Evolutionary conservation across 2,113 vertebrate genomes (phyloP), one percentile per base, ranked within the genome.

Genomic region (Nycticryphes semicollaris): DNA sequence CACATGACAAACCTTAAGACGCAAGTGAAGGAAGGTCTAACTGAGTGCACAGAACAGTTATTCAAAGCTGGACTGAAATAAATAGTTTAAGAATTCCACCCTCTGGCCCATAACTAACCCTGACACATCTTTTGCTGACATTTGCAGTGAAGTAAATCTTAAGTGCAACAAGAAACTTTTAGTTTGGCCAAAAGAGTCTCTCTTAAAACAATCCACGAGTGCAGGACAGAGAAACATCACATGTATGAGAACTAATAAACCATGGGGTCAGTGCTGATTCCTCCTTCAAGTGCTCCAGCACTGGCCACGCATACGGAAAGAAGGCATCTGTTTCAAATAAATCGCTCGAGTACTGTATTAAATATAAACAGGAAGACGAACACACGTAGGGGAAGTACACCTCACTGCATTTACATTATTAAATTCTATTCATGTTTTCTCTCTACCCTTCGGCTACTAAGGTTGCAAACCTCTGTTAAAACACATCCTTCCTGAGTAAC

Each of bases 301-400:
- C 62, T 5, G n/a, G 98, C 54, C 96, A 68, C 28, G 77, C 97
- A 96, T 51, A 88, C 64, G 95, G 96, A 98, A 97, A 97, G 94
- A 82, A 50, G 50, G 88, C 92, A 96, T 97, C 96, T 98, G 98
- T 97, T 97, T 96, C 82, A 91, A 93, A 94, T 94, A 96, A 96
- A 87, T 66, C 7, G 24, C 62, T 31, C 13, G 1, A 94, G 96
- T 89, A 21, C 93, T 73, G 96, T 33, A 84, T 95, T 97, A 97
- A 97, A 98, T 84, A 98, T 97, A 98, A 98, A 98, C 96, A 98
- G 98, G 97, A 98, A 98, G 98, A 97, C 68, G 28, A 95, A 86
- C 86, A 93, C 94, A 97, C 83, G 73, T 95, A 95, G 85, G 69
- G 87, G 88, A 97, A 97, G 84, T 91, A 72, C 84, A 97, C 66